Conservation (phyloP, 2,113 vertebrate species). For the Cygnus buccinator region DNA sequence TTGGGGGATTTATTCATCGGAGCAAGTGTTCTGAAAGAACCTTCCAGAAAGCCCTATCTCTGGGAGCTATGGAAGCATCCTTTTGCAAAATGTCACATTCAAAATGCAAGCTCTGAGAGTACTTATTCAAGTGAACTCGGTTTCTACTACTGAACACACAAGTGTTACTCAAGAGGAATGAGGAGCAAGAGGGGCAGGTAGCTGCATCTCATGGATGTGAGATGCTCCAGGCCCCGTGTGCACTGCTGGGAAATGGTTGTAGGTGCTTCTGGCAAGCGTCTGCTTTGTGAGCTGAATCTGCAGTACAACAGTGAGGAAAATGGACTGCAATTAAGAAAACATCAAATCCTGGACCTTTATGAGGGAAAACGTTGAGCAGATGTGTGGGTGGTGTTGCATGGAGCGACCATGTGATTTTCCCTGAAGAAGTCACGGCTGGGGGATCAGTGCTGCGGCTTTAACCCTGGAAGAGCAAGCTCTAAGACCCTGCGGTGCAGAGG, state of each 20-base stretch:
- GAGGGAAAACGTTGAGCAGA: neutral
- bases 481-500: neutral
- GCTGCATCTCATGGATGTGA: rapidly evolving
- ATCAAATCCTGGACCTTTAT: neutral
- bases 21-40: neutral
- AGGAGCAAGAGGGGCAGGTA: neutral
- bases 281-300: neutral
- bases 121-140: neutral
- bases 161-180: neutral
- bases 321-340: neutral
- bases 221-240: neutral
- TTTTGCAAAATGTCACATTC: neutral
- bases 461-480: neutral
- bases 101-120: neutral
- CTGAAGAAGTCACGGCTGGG: neutral
- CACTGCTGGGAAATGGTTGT: rapidly evolving
- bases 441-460: neutral
- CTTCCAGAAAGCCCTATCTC: neutral
- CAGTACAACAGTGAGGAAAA: neutral
- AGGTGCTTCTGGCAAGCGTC: neutral
- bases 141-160: neutral
- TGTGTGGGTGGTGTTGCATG: neutral
- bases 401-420: neutral
- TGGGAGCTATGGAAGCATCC: rapidly evolving
- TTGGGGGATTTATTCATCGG: neutral